phyloP scores from a whole-genome alignment of 2,888 invertebrate species.

The Graphium colonna region DNA sequence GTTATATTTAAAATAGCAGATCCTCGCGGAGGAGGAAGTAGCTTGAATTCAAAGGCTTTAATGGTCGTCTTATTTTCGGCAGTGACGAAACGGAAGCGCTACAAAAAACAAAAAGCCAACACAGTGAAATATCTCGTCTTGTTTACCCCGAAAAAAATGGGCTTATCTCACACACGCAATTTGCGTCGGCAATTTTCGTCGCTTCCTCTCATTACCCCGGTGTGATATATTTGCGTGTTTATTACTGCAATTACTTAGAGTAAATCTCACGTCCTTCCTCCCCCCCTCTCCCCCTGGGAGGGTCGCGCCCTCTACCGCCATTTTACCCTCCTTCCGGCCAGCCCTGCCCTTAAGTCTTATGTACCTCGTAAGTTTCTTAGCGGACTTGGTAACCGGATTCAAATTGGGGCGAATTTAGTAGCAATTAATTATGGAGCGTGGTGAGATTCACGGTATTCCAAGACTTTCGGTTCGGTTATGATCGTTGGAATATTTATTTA shows the following conservation, averaged over 20 bases:
- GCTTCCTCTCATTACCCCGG: slow-evolving; percentile 78
- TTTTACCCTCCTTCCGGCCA: slow-evolving; percentile 77
- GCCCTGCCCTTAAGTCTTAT: slow-evolving; percentile 79
- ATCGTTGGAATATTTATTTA: background rate
- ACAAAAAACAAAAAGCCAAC: slow-evolving; percentile 43
- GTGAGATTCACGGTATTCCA: slow-evolving; percentile 56
- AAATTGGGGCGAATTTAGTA: slow-evolving; percentile 80
- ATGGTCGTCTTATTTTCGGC: slow-evolving; percentile 4
- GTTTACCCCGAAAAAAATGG: slow-evolving; percentile 63
- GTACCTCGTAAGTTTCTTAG: slow-evolving; percentile 79
- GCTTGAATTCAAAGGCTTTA: slow-evolving; percentile 4
- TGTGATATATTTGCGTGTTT: slow-evolving; percentile 80
- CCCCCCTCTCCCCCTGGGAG: slow-evolving; percentile 43
- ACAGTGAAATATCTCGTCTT: slow-evolving; percentile 38
- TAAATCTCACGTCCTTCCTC: slow-evolving; percentile 80
- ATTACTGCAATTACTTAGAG: slow-evolving; percentile 82
- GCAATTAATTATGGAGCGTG: slow-evolving; percentile 78
- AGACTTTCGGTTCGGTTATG: slow-evolving; percentile 46
- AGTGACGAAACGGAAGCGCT: slow-evolving; percentile 17
- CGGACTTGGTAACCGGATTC: slow-evolving; percentile 78
- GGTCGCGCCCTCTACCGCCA: slow-evolving; percentile 75
- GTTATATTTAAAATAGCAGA: too few relatives aligned
- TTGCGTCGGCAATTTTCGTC: slow-evolving; percentile 75
- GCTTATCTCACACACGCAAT: slow-evolving; percentile 80
- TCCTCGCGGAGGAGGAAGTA: slow-evolving; percentile 34